Base-by-base conservation (phyloP, 2,797 vertebrate species). In the Tinamus major region DNA sequence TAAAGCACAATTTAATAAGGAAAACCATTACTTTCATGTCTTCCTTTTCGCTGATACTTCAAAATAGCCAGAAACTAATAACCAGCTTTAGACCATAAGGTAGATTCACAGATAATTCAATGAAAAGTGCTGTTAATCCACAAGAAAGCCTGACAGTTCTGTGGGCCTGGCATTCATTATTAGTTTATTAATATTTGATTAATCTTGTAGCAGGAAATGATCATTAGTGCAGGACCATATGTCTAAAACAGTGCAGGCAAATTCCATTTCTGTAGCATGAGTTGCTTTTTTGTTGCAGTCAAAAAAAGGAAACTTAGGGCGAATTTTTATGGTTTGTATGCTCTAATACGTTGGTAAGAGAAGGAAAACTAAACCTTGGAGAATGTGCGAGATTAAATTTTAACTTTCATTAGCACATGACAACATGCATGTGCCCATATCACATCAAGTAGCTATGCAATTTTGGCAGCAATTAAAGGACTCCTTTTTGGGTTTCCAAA, bases 101-200 rank as follows among this genome's bases (percentile, higher is more conserved):
- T 29, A 79, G 42, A 53, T 62, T 71, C 72, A 71, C 49, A 85
- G 69, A 71, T 87, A 94, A 95, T 77, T 92, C 67, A 81, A 49
- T 79, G 59, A 74, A 18, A 91, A 87, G 5, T 61, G 18, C 24
- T 70, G 51, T 41, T 89, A 91, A 81, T 77, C 55, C 74, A 91
- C 21, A 81, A 58, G 63, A 84, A 91, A 89, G 46, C 4, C n/a
- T 79, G 76, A 71, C 41, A 85, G 31, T 53, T 88, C 75, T 64
- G 68, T 75, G 86, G 64, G 87, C 76, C 42, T 92, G 39, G 4
- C 27, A 67, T 64, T 82, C 69, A 5, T 92, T 83, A 85, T 85
- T 89, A 83, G 39, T 94, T 94, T 93, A 81, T 95, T 94, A 93
- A 83, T 89, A 88, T 84, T 88, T 84, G 27, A 94, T 72, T 85